Evolutionary conservation across 2,797 vertebrate genomes (phyloP), one percentile per base, ranked within the genome.

Genomic region (Sebastes glaucus): DNA sequence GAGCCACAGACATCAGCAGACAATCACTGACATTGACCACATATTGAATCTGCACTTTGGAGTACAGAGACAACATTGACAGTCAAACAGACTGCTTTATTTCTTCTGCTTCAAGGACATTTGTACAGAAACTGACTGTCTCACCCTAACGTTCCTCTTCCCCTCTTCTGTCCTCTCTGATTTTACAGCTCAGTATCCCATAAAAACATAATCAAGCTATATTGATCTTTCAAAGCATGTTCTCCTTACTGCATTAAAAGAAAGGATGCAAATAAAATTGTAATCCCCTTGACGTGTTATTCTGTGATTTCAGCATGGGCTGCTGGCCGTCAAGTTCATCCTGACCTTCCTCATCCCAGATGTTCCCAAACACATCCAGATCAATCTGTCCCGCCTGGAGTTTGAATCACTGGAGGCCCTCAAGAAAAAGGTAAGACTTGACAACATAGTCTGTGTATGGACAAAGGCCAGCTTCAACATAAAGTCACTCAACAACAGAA

Each of bases 301-400:
- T 85, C 64, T 87, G n/a, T 74, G 49, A 84, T 95, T 94, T 16
- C 93, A 99, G 99, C 98, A 99, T 3, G 90, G 92, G 5, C 94
- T 99, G 11, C 89, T 99, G 88, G 97, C 96, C 57, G 64, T 98
- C 69, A 99, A 99, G 94, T 98, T 99, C 91, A 96, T 99, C 82
- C 96, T 99, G 93, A 94, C 96, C 0, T 99, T 98, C 92, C 94
- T 97, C 84, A 99, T 99, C 87, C 97, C 97, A 33, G 97, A 99
- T 77, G 96, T 98, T 67, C 98, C 98, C 46, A 96, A 96, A 88
- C 93, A 97, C 56, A 97, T 99, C 87, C 97, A 96, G 90, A 92
- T 95, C 77, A 97, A 97, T 85, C 94, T 99, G 27, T 94, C 92
- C 62, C 91, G 92, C 8, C 89, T 95, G 85, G 95, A 96, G 85